phyloP scores from a whole-genome alignment of 1,140 invertebrate genomes.

The Atta colombica region DNA sequence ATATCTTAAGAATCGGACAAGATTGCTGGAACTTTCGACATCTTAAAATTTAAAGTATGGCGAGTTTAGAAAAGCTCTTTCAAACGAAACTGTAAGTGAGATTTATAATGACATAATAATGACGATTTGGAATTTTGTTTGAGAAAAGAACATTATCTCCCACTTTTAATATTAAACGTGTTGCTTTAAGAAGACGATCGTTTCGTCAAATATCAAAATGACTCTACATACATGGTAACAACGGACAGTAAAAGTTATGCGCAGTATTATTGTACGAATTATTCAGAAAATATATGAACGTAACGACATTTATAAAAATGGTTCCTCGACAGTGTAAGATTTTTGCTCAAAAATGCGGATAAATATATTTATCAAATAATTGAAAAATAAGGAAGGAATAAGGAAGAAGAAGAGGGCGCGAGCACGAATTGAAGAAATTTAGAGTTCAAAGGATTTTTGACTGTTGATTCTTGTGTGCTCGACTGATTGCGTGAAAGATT shows the following conservation, averaged over 20 bases:
- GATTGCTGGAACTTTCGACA: not conserved
- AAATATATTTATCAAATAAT: conserved; percentile 14
- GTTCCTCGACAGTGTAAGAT: not conserved
- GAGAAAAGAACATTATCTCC: not conserved
- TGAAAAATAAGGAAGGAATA: not conserved
- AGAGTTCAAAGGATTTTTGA: not conserved
- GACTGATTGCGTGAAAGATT: not conserved
- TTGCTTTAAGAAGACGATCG: not conserved
- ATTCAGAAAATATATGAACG: not conserved
- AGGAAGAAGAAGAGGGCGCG: not conserved
- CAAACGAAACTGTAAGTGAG: not conserved
- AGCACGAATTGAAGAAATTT: not conserved
- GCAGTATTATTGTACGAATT: not conserved
- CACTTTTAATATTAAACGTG: not conserved
- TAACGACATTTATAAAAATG: not conserved
- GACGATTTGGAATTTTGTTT: not conserved
- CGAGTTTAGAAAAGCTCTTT: not conserved
- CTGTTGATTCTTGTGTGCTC: conserved; percentile 6
- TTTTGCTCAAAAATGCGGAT: conserved; percentile 31
- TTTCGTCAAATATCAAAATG: not conserved
- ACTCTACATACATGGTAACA: not conserved
- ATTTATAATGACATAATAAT: too few relatives aligned
- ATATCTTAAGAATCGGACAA: not conserved
- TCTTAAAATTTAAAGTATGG: not conserved
- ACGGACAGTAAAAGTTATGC: conserved; percentile 19